Conservation (phyloP, 2,113 vertebrate genomes). For the Mastomys coucha region DNA sequence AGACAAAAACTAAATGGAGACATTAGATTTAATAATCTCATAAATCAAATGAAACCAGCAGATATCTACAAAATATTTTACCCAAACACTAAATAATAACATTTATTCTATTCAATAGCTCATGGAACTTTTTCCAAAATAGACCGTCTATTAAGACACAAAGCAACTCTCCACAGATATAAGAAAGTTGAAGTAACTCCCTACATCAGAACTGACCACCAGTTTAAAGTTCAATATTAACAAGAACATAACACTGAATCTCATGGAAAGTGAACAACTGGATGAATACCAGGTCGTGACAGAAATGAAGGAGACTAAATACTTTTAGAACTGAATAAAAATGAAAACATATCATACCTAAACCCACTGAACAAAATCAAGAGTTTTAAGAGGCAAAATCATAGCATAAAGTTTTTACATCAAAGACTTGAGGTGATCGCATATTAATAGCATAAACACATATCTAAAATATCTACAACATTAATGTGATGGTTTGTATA, state of each 20-base stretch:
- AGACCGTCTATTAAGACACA: neutral
- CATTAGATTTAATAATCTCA: neutral
- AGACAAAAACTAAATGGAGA: neutral
- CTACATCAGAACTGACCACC: neutral
- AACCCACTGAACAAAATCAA: neutral
- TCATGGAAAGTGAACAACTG: neutral
- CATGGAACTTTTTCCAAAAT: neutral
- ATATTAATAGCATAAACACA: neutral
- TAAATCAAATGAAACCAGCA: neutral
- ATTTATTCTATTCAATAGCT: neutral
- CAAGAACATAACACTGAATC: neutral
- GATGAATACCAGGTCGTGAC: neutral
- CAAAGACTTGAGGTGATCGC: neutral
- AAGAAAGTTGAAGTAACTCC: neutral
- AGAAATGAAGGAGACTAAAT: neutral
- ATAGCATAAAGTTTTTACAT: neutral
- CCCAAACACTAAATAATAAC: neutral
- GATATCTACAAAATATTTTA: neutral
- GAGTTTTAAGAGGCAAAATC: neutral
- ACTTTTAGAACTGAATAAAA: neutral
- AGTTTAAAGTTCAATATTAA: neutral
- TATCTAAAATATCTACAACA: neutral
- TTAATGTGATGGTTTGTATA: neutral
- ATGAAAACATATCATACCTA: neutral
- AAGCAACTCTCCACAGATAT: neutral